Evolutionary conservation across 2,113 vertebrate genomes (phyloP), one percentile per base, ranked within the genome.

Genomic region (Bubo bubo): DNA sequence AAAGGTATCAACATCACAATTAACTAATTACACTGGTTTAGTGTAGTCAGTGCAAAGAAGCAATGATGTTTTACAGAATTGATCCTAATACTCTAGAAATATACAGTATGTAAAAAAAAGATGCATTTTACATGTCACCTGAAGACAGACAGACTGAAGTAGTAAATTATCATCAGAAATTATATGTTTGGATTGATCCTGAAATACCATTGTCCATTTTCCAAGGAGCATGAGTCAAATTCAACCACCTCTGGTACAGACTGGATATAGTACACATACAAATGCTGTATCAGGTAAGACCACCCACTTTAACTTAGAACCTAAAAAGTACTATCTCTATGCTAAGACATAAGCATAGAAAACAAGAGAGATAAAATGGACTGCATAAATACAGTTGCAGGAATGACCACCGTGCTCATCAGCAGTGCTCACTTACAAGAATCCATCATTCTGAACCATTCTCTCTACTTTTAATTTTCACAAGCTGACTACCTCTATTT

Each of bases 251-350:
- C 43, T 64, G 45, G 49, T 32, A 35, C 10, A 50, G 6, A 64
- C 0, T 68, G 20, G 15, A 74, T 74, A 86, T 6, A 59, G 27
- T 14, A 34, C 0, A 0, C 14, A 52, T 6, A 10, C 41, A 79
- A 60, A 20, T 56, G 39, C 14, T 43, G 3, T 28, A 73, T 63
- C 49, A 50, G 32, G 13, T 24, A 70, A 70, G 32, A 56, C 12
- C 14, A 19, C 9, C 5, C 28, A 45, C 34, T 86, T 60, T 21
- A 79, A 76, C 8, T 56, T 41, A 80, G 45, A 45, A 58, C 50
- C 24, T 75, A 76, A 52, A 59, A 76, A 83, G 14, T 24, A 41
- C 9, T 63, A 4, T 10, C 15, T 74, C 14, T 70, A 27, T 67
- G n/a, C 19, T 23, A 81, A 58, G 26, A 52, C 8, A 12, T 41